Evolutionary conservation across 2,888 invertebrate genomes (phyloP).

Genomic region (Portevinia maculata): DNA sequence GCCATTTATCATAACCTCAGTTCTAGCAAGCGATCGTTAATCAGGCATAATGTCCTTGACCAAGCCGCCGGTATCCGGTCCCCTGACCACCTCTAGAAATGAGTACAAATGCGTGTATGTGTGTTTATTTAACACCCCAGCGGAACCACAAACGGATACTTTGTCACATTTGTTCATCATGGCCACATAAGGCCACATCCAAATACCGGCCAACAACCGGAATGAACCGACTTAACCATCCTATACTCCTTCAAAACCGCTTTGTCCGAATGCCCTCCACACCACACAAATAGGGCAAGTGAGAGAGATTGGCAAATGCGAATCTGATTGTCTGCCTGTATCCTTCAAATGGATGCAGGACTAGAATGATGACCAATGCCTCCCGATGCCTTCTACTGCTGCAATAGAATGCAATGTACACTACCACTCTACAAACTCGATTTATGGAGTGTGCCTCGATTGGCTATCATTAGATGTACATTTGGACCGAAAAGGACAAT

Average conservation of each 20-base stretch:
- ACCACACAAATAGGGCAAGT: not conserved
- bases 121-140: constrained; percentile 48
- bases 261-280: not conserved
- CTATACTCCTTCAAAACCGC: constrained; percentile 32
- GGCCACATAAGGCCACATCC: constrained; percentile 62
- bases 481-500: constrained; percentile 74
- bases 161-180: constrained; percentile 72
- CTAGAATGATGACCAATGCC: constrained; percentile 59
- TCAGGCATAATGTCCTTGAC: constrained; percentile 62
- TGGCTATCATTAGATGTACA: constrained; percentile 74
- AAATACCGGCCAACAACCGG: constrained; percentile 60
- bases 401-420: not conserved
- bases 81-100: constrained; percentile 19
- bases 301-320: constrained; percentile 65
- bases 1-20: constrained; percentile 47
- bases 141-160: constrained; percentile 68
- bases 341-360: constrained; percentile 63
- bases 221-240: constrained; percentile 54
- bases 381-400: not conserved
- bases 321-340: constrained; percentile 69
- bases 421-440: constrained; percentile 34
- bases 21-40: constrained; percentile 57
- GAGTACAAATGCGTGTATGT: constrained; percentile 1
- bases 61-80: constrained; percentile 9
- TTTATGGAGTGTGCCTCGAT: constrained; percentile 74